A percentile compares a stretch with the other conserved stretches of the same genome.
Evolutionary conservation across 2,888 invertebrate species (phyloP).

Genomic region (Spicauda simplicius): DNA sequence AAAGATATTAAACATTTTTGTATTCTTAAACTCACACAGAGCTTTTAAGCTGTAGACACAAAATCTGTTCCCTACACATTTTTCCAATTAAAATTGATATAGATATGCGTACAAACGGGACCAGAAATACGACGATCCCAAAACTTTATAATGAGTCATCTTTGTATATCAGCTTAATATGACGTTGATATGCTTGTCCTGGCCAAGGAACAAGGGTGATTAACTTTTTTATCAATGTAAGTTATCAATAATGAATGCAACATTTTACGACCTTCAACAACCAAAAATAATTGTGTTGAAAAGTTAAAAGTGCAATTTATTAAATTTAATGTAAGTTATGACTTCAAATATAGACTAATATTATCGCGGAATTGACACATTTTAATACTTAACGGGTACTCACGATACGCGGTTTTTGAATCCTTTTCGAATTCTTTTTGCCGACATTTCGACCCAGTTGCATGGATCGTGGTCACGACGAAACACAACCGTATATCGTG

Average conservation of each 20-base stretch:
- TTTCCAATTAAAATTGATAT: slow-evolving; percentile 25
- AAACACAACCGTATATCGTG: too few species aligned
- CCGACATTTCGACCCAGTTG: too few species aligned
- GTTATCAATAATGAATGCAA: neutral
- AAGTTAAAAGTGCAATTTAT: neutral
- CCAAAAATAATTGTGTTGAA: neutral
- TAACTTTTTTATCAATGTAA: neutral
- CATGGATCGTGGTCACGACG: too few species aligned
- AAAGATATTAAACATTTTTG: too few species aligned
- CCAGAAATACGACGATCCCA: slow-evolving; percentile 8
- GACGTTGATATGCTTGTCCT: slow-evolving; percentile 22
- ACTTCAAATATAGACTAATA: too few species aligned
- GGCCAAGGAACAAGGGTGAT: neutral
- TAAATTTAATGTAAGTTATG: too few species aligned
- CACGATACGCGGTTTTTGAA: too few species aligned
- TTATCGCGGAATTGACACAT: too few species aligned
- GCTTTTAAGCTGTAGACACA: too few species aligned
- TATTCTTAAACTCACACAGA: too few species aligned
- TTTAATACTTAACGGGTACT: too few species aligned
- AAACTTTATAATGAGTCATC: slow-evolving; percentile 34
- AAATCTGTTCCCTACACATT: neutral
- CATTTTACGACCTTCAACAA: neutral
- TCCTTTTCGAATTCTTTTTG: too few species aligned
- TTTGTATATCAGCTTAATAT: slow-evolving; percentile 23
- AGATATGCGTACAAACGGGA: slow-evolving; percentile 25